phyloP scores from a whole-genome alignment of 2,888 invertebrate species.

The Eupeodes latifasciatus region DNA sequence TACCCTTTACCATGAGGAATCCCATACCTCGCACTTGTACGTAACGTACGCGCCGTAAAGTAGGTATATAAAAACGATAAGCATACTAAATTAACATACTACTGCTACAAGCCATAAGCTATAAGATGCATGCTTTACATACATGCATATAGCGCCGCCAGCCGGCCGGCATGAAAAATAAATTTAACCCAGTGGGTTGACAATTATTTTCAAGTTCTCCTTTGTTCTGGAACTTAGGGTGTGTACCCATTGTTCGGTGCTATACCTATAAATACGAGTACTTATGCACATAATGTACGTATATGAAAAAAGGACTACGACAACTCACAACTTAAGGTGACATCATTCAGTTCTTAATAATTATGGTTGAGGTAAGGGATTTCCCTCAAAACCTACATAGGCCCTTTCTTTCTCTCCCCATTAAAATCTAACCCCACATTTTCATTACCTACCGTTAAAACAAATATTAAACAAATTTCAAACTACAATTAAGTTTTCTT shows the following conservation, averaged over 20 bases:
- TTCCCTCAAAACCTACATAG: not conserved
- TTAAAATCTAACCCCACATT: not conserved
- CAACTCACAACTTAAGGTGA: conserved; percentile 34
- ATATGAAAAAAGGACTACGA: conserved; percentile 44
- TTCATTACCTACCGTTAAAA: too few species aligned
- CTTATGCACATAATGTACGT: not conserved
- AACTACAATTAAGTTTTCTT: too few species aligned
- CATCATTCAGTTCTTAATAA: conserved; percentile 37
- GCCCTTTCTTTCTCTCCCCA: not conserved
- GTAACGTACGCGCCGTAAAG: too few species aligned
- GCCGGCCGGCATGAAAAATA: conserved; percentile 14
- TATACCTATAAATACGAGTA: not conserved
- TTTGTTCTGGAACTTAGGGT: conserved; percentile 52
- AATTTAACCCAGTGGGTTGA: conserved; percentile 51
- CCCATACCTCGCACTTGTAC: too few species aligned
- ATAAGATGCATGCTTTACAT: not conserved
- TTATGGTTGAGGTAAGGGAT: not conserved
- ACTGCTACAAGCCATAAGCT: not conserved
- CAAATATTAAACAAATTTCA: too few species aligned
- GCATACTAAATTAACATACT: too few species aligned
- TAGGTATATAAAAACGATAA: too few species aligned
- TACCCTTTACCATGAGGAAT: too few species aligned
- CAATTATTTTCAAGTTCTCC: conserved; percentile 35
- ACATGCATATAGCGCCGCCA: not conserved
- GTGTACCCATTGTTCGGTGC: conserved; percentile 22